Percentiles rank a stretch among this genome's conserved stretches.
Conservation (phyloP, 2,888 invertebrate genomes). For the Pseudanteris insignis region DNA sequence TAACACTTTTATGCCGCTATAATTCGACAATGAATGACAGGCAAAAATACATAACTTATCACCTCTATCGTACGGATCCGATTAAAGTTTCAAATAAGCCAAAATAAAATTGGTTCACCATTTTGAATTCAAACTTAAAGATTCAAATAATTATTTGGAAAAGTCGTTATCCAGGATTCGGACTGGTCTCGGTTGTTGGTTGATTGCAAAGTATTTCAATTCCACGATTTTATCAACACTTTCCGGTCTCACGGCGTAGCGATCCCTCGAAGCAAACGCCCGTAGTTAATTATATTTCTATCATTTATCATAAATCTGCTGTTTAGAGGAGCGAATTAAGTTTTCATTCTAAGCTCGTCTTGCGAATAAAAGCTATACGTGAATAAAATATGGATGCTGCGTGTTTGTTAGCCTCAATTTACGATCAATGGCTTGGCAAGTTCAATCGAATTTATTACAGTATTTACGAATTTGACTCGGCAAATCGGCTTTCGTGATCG, state of each 20-base stretch:
- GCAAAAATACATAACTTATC: slow-evolving; percentile 23
- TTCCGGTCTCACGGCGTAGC: no score
- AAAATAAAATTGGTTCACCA: no score
- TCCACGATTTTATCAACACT: no score
- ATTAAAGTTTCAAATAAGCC: no score
- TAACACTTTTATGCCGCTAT: slow-evolving; percentile 18
- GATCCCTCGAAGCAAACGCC: no score
- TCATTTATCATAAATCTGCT: slow-evolving; percentile 13
- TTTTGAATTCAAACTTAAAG: no score
- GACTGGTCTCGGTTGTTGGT: no score
- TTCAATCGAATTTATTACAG: slow-evolving; percentile 31
- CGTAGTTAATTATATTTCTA: no score
- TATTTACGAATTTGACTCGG: slow-evolving; percentile 31
- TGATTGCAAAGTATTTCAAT: no score
- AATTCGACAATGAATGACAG: slow-evolving; percentile 9
- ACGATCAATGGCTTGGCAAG: slow-evolving; percentile 33
- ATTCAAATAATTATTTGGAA: no score
- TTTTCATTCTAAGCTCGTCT: slow-evolving; percentile 24
- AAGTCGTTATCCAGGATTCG: no score
- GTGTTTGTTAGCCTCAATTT: slow-evolving; percentile 33
- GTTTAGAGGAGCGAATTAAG: slow-evolving; percentile 14
- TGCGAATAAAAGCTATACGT: slow-evolving; percentile 12
- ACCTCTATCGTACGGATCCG: slow-evolving; percentile 14
- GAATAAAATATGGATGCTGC: slow-evolving; percentile 15
- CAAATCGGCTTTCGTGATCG: slow-evolving; percentile 25